phyloP scores from a whole-genome alignment of 2,888 invertebrate species.

The Caenorhabditis panamensis region DNA sequence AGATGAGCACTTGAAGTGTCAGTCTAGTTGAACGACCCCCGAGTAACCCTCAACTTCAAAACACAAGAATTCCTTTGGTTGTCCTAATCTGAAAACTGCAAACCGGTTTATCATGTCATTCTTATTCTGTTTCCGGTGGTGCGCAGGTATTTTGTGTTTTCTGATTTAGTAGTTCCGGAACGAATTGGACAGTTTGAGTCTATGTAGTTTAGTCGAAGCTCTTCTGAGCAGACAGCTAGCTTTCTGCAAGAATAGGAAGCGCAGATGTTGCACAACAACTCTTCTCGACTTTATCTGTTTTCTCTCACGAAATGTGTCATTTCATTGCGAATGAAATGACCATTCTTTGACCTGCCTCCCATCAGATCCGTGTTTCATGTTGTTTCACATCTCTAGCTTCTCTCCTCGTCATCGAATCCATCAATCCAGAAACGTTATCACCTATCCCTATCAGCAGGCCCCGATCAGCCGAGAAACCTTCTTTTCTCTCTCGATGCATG shows the following conservation, averaged over 20 bases:
- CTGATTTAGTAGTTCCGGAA: not conserved
- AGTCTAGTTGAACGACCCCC: not conserved
- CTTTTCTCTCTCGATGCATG: conserved; percentile 8
- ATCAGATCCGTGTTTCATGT: no score
- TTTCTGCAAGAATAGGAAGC: not conserved
- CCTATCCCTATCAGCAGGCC: conserved; percentile 30
- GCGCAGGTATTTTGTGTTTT: not conserved
- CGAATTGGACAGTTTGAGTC: no score
- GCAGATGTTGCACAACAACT: not conserved
- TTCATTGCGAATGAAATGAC: not conserved
- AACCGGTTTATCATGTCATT: conserved; percentile 34
- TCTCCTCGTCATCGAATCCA: not conserved
- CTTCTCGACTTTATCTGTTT: conserved; percentile 1
- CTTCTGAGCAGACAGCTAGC: no score
- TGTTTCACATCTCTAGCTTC: not conserved
- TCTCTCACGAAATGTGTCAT: conserved; percentile 2
- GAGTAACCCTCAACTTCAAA: not conserved
- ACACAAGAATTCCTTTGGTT: no score
- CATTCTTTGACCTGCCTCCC: conserved; percentile 46
- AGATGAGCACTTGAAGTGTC: not conserved
- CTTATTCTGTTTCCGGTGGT: conserved; percentile 25
- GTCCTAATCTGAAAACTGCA: not conserved
- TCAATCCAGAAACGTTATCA: conserved; percentile 45
- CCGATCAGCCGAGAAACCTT: conserved; percentile 9
- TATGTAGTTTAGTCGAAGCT: no score